Conservation (phyloP, 2,888 invertebrate genomes). For the Smittia sp. region DNA sequence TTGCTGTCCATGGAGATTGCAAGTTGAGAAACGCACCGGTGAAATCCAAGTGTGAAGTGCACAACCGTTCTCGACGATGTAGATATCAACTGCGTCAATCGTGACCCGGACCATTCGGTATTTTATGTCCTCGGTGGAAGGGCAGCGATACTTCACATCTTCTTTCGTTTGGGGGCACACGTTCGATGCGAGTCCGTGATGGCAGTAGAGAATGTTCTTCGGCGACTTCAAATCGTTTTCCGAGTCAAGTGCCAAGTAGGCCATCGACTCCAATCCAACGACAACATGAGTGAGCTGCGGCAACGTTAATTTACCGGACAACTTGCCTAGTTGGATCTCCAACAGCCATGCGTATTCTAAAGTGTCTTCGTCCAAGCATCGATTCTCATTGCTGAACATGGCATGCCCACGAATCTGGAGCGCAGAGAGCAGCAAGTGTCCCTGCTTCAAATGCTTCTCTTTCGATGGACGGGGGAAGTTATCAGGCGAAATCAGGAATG, state of each 20-base stretch:
- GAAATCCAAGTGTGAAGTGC: conserved; percentile 85
- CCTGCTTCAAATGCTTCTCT: conserved; percentile 74
- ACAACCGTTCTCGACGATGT: conserved; percentile 84
- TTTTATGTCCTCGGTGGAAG: conserved; percentile 80
- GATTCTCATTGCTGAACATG: conserved; percentile 91
- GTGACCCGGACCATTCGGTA: conserved; percentile 89
- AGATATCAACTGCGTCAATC: conserved; percentile 85
- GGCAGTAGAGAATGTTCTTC: conserved; percentile 71
- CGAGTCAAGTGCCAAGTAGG: conserved; percentile 78
- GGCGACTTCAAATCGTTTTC: conserved; percentile 89
- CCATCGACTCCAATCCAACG: conserved; percentile 83
- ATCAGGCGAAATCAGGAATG: conserved; percentile 77
- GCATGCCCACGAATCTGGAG: conserved; percentile 90
- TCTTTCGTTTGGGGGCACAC: conserved; percentile 68
- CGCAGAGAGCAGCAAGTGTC: conserved; percentile 80
- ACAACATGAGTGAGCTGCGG: conserved; percentile 86
- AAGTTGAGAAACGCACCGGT: conserved; percentile 82
- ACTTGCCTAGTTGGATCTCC: conserved; percentile 89
- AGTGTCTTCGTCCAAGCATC: conserved; percentile 88
- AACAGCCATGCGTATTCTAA: conserved; percentile 97
- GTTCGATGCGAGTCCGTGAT: conserved; percentile 70
- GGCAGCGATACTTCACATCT: conserved; percentile 71
- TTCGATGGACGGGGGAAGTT: conserved; percentile 66
- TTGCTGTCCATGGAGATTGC: conserved; percentile 92
- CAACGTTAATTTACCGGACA: conserved; percentile 85